A percentile compares a stretch with the other conserved stretches of the same genome.
Conservation (phyloP, 2,113 vertebrate species). For the Pyxicephalus adspersus region DNA sequence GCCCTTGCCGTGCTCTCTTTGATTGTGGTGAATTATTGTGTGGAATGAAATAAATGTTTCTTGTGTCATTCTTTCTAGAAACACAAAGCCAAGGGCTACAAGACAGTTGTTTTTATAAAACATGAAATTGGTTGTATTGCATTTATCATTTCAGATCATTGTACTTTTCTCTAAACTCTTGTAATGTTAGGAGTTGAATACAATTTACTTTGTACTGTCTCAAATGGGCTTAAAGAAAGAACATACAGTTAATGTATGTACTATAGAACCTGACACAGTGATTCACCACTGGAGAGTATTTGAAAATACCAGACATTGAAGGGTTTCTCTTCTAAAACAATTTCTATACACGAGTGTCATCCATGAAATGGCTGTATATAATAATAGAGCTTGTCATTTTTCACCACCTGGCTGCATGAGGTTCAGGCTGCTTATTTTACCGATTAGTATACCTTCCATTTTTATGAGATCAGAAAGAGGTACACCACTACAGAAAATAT, state of each 20-base stretch:
- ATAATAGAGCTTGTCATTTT: too few species aligned
- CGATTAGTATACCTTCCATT: too few species aligned
- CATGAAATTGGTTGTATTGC: conserved; percentile 68
- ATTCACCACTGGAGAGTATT: background rate
- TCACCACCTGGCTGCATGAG: too few species aligned
- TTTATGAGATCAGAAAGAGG: too few species aligned
- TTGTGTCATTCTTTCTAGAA: conserved; percentile 74
- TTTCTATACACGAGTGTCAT: too few species aligned
- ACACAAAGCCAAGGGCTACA: conserved; percentile 76
- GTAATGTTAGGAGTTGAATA: conserved; percentile 44
- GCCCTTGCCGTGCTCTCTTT: conserved; percentile 72
- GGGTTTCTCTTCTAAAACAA: too few species aligned
- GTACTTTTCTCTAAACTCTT: conserved; percentile 34
- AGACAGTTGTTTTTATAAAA: conserved; percentile 60
- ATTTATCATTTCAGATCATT: conserved; percentile 47
- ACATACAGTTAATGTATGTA: background rate
- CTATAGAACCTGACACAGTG: background rate
- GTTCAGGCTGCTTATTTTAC: too few species aligned
- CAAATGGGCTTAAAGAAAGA: conserved; percentile 6
- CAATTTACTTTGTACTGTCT: conserved; percentile 22
- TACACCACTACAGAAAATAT: too few species aligned
- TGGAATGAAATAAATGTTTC: conserved; percentile 79
- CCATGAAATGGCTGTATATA: too few species aligned
- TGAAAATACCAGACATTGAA: too few species aligned
- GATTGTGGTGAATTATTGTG: conserved; percentile 76